Evolutionary conservation across 1,140 invertebrate species (phyloP), one percentile per base, ranked within the genome.

Genomic region (Heliconius eleuchia): DNA sequence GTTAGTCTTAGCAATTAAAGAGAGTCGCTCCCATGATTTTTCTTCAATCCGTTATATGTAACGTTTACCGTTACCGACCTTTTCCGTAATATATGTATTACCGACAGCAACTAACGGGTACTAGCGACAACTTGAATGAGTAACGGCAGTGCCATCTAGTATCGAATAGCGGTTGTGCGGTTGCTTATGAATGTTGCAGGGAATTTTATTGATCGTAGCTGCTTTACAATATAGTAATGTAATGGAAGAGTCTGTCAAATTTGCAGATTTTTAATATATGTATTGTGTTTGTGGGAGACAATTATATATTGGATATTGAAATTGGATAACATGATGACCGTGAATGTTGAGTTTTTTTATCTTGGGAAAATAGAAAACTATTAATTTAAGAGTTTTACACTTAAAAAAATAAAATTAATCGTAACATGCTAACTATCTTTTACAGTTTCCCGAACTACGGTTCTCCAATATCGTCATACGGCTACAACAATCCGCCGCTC

Each of bases 371-470:
- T 52, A 52, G 50, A 7, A 52, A 52, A 52, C 18, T 52, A 52
- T 19, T 52, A 0, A 34, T 3, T 34, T 34, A 34, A 30, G 30
- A 2, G 30, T 30, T 13, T 46, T 46, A 46, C 13, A 46, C 3
- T 0, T 46, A 16, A 46, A 46, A 0, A 16, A 46, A 8, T 16
- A 16, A 46, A 46, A 46, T 16, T 1, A 46, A 16, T 16, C 3
- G 13, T 72, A n/a, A 72, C 2, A 57, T 23, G 8, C 8, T 19
- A 72, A 72, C 18, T 52, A 42, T 72, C 7, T 8, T 70, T 82
- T 82, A 52, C 91, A 96, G 96, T 83, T 96, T 96, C 88, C 87
- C 91, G 1, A 85, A 87, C 52, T 95, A 95, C 86, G 88, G 88
- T 8, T 94, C 93, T 8, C 92, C 93, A 8, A 82, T 94, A 7